phyloP scores from a whole-genome alignment of 2,888 invertebrate genomes.

The Erebia epiphron region DNA sequence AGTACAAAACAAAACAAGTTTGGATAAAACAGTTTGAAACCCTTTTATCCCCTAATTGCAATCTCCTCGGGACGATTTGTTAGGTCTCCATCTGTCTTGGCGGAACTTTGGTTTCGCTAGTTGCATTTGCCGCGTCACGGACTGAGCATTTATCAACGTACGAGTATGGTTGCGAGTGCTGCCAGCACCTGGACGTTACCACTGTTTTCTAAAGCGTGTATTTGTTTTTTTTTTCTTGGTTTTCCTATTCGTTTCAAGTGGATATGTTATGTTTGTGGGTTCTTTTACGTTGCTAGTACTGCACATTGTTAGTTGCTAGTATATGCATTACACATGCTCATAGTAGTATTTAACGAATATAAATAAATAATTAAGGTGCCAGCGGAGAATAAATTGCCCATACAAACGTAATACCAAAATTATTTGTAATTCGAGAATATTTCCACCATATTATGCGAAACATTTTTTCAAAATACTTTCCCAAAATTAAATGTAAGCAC shows the following conservation, averaged over 20 bases:
- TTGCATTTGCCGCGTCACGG: constrained; percentile 66
- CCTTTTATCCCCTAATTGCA: constrained; percentile 23
- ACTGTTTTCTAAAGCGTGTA: constrained; percentile 57
- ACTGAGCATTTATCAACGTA: constrained; percentile 72
- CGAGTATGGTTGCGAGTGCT: constrained; percentile 56
- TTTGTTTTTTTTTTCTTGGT: constrained; percentile 3
- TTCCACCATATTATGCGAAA: too few relatives aligned
- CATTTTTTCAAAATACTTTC: too few relatives aligned
- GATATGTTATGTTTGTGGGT: background rate
- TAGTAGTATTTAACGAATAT: too few relatives aligned
- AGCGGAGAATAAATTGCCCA: too few relatives aligned
- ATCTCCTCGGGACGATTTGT: constrained; percentile 24
- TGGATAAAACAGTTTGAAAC: constrained; percentile 5
- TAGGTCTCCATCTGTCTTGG: constrained; percentile 35
- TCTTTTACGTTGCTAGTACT: too few relatives aligned
- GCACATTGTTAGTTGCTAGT: too few relatives aligned
- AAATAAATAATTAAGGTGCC: too few relatives aligned
- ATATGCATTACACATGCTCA: too few relatives aligned
- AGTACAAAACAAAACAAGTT: too few relatives aligned
- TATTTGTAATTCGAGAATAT: too few relatives aligned
- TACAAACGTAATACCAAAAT: too few relatives aligned
- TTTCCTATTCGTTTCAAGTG: constrained; percentile 18
- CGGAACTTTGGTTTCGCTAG: constrained; percentile 49
- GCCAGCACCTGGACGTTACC: constrained; percentile 66
- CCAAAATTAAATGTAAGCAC: too few relatives aligned